Evolutionary conservation across 64 coral and sea anemone genomes (phyloP).

Genomic region (Cladopsammia gracilis): DNA sequence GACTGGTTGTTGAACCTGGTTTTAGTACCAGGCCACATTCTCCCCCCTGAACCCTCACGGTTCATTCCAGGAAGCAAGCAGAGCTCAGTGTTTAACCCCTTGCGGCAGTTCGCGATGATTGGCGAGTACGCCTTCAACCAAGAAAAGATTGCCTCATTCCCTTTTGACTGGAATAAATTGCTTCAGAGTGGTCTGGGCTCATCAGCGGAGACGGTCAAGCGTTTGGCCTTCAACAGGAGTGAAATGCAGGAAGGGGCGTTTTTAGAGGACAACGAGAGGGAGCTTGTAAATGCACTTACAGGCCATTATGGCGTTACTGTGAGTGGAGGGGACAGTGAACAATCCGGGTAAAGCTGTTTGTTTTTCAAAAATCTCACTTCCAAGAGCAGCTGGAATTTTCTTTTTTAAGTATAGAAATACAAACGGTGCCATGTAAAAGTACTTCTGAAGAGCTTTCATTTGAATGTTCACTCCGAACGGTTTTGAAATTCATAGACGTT

Average conservation of each 20-base stretch:
- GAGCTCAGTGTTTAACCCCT: conserved; percentile 46
- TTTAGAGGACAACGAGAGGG: conserved; percentile 76
- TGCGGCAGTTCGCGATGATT: conserved; percentile 74
- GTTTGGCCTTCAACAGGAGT: conserved; percentile 85
- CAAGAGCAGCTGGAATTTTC: background rate
- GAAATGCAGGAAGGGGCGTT: conserved; percentile 88
- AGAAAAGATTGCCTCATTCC: conserved; percentile 88
- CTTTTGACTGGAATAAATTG: conserved; percentile 85
- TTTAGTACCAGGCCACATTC: conserved; percentile 86
- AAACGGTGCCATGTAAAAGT: no score
- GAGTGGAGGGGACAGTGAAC: background rate
- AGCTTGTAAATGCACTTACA: conserved; percentile 85
- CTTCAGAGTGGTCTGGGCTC: conserved; percentile 78
- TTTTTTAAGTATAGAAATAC: no score
- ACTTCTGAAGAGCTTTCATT: no score
- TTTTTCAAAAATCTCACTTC: background rate
- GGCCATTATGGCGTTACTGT: conserved; percentile 79
- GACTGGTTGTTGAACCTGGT: conserved; percentile 94
- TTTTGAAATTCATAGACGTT: no score
- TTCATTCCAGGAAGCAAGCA: conserved; percentile 2
- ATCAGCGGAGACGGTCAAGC: conserved; percentile 55
- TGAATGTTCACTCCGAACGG: no score
- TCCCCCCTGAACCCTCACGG: conserved; percentile 72
- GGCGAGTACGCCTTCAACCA: conserved; percentile 92
- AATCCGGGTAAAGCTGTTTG: background rate